A percentile compares a stretch with the other conserved stretches of the same genome.
phyloP scores from a whole-genome alignment of 1,140 invertebrate genomes.

The Lasaia peninsularis region DNA sequence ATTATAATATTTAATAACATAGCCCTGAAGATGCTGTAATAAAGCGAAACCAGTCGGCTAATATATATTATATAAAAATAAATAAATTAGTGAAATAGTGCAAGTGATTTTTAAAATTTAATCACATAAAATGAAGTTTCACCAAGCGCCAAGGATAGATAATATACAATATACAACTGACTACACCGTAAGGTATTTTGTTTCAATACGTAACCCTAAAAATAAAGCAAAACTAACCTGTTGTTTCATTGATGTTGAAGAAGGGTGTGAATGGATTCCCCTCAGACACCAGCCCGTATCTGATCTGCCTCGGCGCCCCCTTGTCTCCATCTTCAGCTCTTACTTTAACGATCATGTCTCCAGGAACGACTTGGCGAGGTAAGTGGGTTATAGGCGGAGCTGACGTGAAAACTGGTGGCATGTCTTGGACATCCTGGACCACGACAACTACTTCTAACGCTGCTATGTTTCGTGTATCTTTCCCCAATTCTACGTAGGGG shows the following conservation, averaged over 20 bases:
- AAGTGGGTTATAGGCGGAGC: constrained; percentile 88
- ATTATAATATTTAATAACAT: no score
- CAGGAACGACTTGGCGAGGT: constrained; percentile 79
- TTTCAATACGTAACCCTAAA: neutral
- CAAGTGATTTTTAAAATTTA: no score
- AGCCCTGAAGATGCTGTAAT: no score
- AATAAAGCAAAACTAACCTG: constrained; percentile 77
- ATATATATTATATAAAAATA: no score
- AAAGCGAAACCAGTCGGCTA: no score
- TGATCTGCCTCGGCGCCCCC: constrained; percentile 87
- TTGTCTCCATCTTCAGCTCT: constrained; percentile 93
- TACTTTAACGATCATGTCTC: constrained; percentile 83
- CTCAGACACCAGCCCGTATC: constrained; percentile 90
- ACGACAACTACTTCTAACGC: constrained; percentile 88
- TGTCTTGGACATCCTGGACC: constrained; percentile 91
- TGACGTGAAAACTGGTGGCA: constrained; percentile 89
- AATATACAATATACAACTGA: no score
- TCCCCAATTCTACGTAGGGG: constrained; percentile 87
- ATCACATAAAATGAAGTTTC: no score
- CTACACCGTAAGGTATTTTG: no score
- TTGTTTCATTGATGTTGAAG: constrained; percentile 89
- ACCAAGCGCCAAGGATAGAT: no score
- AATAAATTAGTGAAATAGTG: no score
- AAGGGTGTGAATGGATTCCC: constrained; percentile 89
- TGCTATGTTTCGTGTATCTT: constrained; percentile 91